A percentile compares a stretch with the other conserved stretches of the same genome.
Conservation (phyloP, 2,888 invertebrate genomes). For the Liopterus haemorrhoidalis region DNA sequence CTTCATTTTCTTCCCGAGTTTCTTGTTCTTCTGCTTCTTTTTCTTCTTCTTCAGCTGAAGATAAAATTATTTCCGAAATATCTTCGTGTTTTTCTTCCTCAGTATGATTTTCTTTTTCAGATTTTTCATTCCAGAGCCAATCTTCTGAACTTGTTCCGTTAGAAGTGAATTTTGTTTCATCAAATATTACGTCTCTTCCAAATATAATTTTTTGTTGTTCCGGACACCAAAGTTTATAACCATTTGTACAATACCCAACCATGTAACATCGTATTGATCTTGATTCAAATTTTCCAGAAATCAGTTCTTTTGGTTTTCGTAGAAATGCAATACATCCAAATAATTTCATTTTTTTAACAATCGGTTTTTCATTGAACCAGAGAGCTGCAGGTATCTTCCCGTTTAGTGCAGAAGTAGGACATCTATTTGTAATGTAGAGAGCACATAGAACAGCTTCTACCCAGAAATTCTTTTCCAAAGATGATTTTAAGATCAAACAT, state of each 20-base stretch:
- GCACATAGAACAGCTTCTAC: conserved; percentile 37
- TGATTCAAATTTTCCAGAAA: conserved; percentile 19
- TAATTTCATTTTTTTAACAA: conserved; percentile 34
- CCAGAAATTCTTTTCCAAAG: conserved; percentile 31
- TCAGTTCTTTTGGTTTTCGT: conserved; percentile 13
- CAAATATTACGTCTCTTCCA: conserved; percentile 33
- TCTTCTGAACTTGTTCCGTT: too few species aligned
- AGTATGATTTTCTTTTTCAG: too few species aligned
- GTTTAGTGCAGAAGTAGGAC: conserved; percentile 35
- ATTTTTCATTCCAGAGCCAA: too few species aligned
- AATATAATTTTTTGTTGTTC: conserved; percentile 24
- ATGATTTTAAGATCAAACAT: conserved; percentile 29
- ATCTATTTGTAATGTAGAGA: conserved; percentile 38
- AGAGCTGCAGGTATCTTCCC: conserved; percentile 39
- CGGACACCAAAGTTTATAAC: conserved; percentile 33
- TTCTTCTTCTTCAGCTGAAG: too few species aligned
- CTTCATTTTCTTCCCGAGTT: too few species aligned
- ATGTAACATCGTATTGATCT: conserved; percentile 17
- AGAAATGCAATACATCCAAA: conserved; percentile 33
- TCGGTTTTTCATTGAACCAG: conserved; percentile 37
- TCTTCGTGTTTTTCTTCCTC: too few species aligned
- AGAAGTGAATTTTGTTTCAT: too few species aligned
- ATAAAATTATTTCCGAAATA: too few species aligned
- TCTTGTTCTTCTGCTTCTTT: too few species aligned
- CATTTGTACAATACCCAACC: conserved; percentile 31